Percentiles rank a stretch among this genome's conserved stretches.
Conservation (phyloP, 1,140 invertebrate species). For the Brachionus rubens region DNA sequence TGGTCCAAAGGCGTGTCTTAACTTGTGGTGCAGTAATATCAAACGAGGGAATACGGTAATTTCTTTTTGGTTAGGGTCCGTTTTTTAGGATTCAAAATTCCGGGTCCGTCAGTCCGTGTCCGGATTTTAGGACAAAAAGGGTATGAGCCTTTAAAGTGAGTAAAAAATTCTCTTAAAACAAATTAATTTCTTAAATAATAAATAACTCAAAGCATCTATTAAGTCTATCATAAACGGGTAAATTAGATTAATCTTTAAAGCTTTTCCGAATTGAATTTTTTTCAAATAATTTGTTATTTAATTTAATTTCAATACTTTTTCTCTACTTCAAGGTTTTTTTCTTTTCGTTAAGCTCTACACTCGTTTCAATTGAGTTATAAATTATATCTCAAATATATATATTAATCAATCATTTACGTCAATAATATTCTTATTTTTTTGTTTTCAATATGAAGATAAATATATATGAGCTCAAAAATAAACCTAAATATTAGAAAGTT, state of each 20-base stretch:
- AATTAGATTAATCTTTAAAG: slow-evolving; percentile 8
- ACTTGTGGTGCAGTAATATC: no score
- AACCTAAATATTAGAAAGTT: no score
- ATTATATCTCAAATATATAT: not conserved
- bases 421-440: not conserved
- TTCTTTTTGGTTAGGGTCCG: no score
- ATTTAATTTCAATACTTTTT: not conserved
- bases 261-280: not conserved
- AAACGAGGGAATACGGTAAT: no score
- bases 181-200: slow-evolving; percentile 27
- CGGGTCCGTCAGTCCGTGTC: no score
- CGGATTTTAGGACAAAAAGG: no score
- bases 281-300: not conserved
- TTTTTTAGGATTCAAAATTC: no score
- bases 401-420: slow-evolving; percentile 16
- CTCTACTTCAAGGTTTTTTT: no score
- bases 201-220: slow-evolving; percentile 5
- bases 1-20: no score
- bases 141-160: no score
- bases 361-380: slow-evolving; percentile 24
- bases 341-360: not conserved
- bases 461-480: not conserved
- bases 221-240: slow-evolving; percentile 9
- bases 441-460: slow-evolving; percentile 34
- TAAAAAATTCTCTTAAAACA: slow-evolving; percentile 27